Base-by-base conservation (phyloP, 2,113 vertebrate genomes). In the Perca flavescens region DNA sequence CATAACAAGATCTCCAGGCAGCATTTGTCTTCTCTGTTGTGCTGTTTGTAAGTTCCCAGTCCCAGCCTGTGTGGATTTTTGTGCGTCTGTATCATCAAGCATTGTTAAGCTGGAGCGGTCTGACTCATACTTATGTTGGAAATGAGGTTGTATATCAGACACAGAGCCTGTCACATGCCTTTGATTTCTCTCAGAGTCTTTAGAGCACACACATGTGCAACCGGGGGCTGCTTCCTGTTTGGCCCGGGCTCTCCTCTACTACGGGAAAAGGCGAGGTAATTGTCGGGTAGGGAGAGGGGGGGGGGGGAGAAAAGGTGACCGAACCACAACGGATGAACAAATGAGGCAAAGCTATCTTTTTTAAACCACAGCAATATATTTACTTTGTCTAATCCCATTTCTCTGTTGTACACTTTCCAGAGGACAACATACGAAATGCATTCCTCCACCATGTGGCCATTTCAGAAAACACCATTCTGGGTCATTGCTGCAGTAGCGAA, bases 201-300 rank as follows among this genome's bases (percentile, higher is more conserved):
- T 22, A 47, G 52, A 86, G 85, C 72, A 0, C 76, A 74, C 88
- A 91, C 88, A 91, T 89, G 88, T 91, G 86, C 47, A 77, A 88
- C 73, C 34, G 64, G 58, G 69, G 71, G 84, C 89, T 85, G 91
- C 91, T 93, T 94, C 93, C 94, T 92, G 91, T 91, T 91, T 93
- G 91, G 91, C 90, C 36, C n/a, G 0, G 0, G 72, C 43, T 77
- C 60, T 61, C 49, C 65, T 64, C 82, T 3, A 79, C 87, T 92
- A 86, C 90, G 92, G 94, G 92, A 92, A 93, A 81, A 88, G 86
- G 90, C 86, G 77, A 86, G 70, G 83, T 72, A 79, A 79, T 21
- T 57, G 58, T 81, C n/a, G 73, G 69, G 46, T 58, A 66, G 12
- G 61, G 62, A 64, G 64, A 17, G 40, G 31, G 17, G 61, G 28